Percentiles rank a stretch among this genome's conserved stretches.
Evolutionary conservation across 1,140 invertebrate species (phyloP).

Genomic region (Dreissena polymorpha): DNA sequence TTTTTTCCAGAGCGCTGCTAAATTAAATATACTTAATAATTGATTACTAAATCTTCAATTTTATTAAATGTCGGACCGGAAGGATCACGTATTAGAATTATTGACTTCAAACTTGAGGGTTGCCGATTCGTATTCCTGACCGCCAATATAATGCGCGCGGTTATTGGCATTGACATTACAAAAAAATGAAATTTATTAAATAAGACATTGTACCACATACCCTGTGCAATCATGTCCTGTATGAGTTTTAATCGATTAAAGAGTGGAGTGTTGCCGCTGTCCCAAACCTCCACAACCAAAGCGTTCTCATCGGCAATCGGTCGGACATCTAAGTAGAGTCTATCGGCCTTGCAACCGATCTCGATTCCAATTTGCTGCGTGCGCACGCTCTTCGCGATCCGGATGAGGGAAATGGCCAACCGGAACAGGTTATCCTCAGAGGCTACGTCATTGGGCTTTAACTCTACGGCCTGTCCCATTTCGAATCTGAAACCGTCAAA

Average conservation of each 20-base stretch:
- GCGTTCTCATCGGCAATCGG: slow-evolving; percentile 12
- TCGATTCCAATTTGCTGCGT: slow-evolving; percentile 14
- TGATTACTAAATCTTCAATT: too few species aligned
- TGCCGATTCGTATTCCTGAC: too few species aligned
- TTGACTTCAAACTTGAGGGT: too few species aligned
- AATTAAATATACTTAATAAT: too few species aligned
- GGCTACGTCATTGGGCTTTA: slow-evolving; percentile 20
- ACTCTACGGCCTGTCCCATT: slow-evolving; percentile 41
- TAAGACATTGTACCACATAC: not conserved
- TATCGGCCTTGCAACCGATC: slow-evolving; percentile 24
- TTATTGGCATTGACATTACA: too few species aligned
- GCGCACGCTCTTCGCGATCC: not conserved
- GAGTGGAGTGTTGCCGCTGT: slow-evolving; percentile 13
- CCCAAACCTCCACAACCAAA: slow-evolving; percentile 8
- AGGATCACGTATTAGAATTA: too few species aligned
- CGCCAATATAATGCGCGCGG: too few species aligned
- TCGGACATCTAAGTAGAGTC: slow-evolving; percentile 24
- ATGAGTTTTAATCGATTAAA: slow-evolving; percentile 4
- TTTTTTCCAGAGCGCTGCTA: too few species aligned
- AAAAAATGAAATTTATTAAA: too few species aligned
- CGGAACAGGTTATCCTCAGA: slow-evolving; percentile 23
- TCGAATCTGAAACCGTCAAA: slow-evolving; percentile 22
- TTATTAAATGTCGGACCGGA: too few species aligned
- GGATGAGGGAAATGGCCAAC: slow-evolving; percentile 11
- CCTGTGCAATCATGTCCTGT: not conserved